Conservation (phyloP, 2,113 vertebrate genomes). For the Trematomus loennbergii region DNA sequence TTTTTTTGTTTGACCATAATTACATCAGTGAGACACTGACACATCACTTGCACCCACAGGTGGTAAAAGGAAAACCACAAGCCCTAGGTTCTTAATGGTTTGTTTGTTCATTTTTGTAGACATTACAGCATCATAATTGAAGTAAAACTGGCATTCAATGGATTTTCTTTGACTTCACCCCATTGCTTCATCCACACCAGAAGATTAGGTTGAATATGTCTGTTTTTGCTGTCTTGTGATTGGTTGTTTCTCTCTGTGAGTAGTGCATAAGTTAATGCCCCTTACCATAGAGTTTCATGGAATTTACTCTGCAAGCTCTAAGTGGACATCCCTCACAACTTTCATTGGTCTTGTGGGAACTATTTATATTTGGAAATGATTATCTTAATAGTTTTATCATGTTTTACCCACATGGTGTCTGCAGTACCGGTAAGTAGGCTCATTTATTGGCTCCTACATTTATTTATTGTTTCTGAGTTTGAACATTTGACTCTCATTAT, state of each 20-base stretch:
- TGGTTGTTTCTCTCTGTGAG: conserved; percentile 58
- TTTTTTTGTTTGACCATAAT: conserved; percentile 52
- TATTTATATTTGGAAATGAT: conserved; percentile 61
- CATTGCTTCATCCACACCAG: conserved; percentile 45
- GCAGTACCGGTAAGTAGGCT: conserved; percentile 69
- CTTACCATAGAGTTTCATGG: conserved; percentile 27
- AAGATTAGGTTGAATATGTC: conserved; percentile 51
- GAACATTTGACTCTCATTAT: neutral
- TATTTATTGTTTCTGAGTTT: neutral
- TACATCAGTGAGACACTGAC: conserved; percentile 55
- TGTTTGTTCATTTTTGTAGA: conserved; percentile 63
- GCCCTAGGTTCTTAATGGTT: neutral
- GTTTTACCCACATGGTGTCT: conserved; percentile 36
- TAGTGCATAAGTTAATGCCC: conserved; percentile 62
- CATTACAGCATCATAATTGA: conserved; percentile 67
- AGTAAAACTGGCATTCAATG: conserved; percentile 47
- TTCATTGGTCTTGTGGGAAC: conserved; percentile 3
- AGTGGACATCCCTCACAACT: conserved; percentile 6
- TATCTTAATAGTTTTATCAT: conserved; percentile 39
- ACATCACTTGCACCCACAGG: conserved; percentile 56
- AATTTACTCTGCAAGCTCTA: conserved; percentile 36
- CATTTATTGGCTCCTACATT: neutral
- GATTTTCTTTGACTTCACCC: conserved; percentile 49
- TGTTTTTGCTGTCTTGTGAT: conserved; percentile 63
- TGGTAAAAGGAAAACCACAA: conserved; percentile 57